These are phyloP conservation scores for Clusia tigrina DNA, from an alignment of 2,888 invertebrate genomes.

Conservation along the genomic window DNA sequence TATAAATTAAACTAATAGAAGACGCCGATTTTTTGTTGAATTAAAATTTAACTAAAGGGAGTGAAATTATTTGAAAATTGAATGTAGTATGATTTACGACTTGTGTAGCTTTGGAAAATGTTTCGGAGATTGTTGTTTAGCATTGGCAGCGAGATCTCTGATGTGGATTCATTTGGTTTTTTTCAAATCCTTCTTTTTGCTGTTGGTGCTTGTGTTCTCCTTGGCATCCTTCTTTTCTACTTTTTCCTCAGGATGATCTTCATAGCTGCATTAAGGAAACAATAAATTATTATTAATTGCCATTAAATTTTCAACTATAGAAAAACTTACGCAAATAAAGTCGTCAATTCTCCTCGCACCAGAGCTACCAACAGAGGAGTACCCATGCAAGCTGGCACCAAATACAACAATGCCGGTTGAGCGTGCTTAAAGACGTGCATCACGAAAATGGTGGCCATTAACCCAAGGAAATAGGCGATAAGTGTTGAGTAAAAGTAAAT, in stretches of 20 bases:
- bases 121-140: slow-evolving; percentile 30
- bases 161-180: slow-evolving; percentile 58
- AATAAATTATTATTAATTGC: neutral
- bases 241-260: slow-evolving; percentile 72
- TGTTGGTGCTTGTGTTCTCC: slow-evolving; percentile 46
- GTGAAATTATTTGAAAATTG: slow-evolving; percentile 16
- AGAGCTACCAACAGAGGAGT: slow-evolving; percentile 89
- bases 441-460: slow-evolving; percentile 92
- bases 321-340: slow-evolving; percentile 83
- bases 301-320: neutral
- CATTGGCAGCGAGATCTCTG: slow-evolving; percentile 11
- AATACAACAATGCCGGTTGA: slow-evolving; percentile 95
- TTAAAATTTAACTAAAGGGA: neutral
- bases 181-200: slow-evolving; percentile 62
- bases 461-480: slow-evolving; percentile 90
- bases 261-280: slow-evolving; percentile 68
- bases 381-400: slow-evolving; percentile 95
- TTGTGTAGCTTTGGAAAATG: slow-evolving; percentile 34
- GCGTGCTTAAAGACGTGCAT: slow-evolving; percentile 99
- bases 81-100: slow-evolving; percentile 36
- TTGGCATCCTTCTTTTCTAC: slow-evolving; percentile 62
- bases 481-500: slow-evolving; percentile 92
- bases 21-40: neutral
- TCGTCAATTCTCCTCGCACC: slow-evolving; percentile 87
- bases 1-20: too few species aligned